These are phyloP conservation scores for Chaetodon trifascialis DNA, from an alignment of 2,113 vertebrate species.

Conservation along the genomic window DNA sequence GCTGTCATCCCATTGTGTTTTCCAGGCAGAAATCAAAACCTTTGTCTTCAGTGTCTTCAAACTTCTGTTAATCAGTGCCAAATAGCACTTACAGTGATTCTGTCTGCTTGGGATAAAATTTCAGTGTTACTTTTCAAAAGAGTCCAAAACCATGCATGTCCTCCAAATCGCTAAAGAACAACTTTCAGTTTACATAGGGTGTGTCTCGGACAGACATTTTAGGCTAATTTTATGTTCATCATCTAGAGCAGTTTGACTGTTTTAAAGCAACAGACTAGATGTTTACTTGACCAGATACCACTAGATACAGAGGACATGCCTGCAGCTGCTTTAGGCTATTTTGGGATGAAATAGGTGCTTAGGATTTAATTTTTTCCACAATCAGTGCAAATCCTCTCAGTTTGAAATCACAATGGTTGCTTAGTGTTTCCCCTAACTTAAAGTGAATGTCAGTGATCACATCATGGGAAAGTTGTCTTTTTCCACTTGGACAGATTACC, in stretches of 20 bases:
- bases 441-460: slow-evolving; percentile 35
- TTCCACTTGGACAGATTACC: slow-evolving; percentile 64
- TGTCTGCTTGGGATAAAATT: no score
- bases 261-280: slow-evolving; percentile 20
- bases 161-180: no score
- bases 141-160: no score
- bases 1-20: no score
- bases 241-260: slow-evolving; percentile 9
- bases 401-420: slow-evolving; percentile 22
- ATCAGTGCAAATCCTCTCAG: slow-evolving; percentile 25
- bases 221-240: neutral
- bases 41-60: no score
- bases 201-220: no score
- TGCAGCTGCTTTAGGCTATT: slow-evolving; percentile 20
- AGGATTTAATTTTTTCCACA: neutral
- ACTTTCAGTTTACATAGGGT: no score
- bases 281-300: slow-evolving; percentile 36
- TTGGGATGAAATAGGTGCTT: slow-evolving; percentile 6
- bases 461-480: slow-evolving; percentile 76
- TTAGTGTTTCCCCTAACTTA: slow-evolving; percentile 19
- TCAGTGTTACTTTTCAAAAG: no score
- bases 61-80: no score
- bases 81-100: no score
- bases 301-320: slow-evolving; percentile 5
- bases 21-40: no score